Conservation (phyloP, 2,113 vertebrate genomes). For the Mustelus asterias region DNA sequence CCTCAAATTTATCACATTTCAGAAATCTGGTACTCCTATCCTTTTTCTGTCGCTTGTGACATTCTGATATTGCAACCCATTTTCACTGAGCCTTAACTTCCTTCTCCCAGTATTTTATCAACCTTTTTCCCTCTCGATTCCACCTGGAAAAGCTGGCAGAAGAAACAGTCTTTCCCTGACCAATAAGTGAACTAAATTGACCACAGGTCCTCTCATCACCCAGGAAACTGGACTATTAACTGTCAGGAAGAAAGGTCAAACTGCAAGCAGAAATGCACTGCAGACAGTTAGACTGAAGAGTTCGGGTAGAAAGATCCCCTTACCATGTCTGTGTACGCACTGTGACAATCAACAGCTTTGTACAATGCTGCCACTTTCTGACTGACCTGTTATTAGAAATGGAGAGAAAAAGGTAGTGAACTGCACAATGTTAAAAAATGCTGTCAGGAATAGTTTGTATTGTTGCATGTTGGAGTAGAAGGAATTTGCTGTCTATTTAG, state of each 20-base stretch:
- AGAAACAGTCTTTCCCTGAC: not conserved
- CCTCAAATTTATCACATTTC: not conserved
- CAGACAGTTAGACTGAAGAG: not conserved
- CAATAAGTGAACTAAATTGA: not conserved
- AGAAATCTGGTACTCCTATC: not conserved
- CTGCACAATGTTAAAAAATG: not conserved
- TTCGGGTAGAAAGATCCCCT: not conserved
- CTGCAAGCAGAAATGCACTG: not conserved
- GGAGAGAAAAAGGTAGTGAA: not conserved
- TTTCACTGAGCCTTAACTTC: not conserved
- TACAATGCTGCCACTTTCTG: slow-evolving; percentile 59
- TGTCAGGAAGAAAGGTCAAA: not conserved
- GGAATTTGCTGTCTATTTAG: not conserved
- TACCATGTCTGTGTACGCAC: slow-evolving; percentile 60
- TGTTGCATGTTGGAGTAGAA: not conserved
- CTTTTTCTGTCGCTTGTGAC: not conserved
- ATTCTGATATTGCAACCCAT: not conserved
- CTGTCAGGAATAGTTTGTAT: not conserved
- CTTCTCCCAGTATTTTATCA: not conserved
- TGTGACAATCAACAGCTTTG: slow-evolving; percentile 58
- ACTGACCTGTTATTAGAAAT: slow-evolving; percentile 51
- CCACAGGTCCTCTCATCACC: not conserved
- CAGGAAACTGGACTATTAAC: not conserved
- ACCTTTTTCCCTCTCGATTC: not conserved
- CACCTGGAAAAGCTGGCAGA: not conserved